Percentiles rank a stretch among this genome's conserved stretches.
phyloP scores from a whole-genome alignment of 1,140 invertebrate genomes.

The Apis laboriosa region DNA sequence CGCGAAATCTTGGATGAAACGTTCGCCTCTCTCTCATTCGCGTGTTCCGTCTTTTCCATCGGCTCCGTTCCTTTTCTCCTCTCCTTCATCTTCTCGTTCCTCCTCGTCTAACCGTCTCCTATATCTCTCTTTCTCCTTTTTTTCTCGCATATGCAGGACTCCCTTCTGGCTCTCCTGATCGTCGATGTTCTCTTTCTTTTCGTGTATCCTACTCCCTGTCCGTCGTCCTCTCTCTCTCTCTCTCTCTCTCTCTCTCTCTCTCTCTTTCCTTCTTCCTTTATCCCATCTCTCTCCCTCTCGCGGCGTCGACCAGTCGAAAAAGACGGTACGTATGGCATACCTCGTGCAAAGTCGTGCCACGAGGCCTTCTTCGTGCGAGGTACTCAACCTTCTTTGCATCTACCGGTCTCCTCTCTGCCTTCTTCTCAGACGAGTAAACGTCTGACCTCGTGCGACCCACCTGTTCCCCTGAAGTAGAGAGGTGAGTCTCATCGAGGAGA shows the following conservation, averaged over 20 bases:
- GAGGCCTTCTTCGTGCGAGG: constrained; percentile 64
- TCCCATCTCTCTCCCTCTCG: neutral
- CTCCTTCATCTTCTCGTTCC: constrained; percentile 15
- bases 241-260: neutral
- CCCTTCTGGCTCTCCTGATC: constrained; percentile 46
- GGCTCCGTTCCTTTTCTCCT: neutral
- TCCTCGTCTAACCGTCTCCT: constrained; percentile 19
- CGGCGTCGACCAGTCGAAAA: constrained; percentile 28
- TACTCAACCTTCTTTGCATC: constrained; percentile 74
- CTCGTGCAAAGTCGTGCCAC: constrained; percentile 62
- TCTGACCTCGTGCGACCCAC: constrained; percentile 59
- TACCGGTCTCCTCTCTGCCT: constrained; percentile 47
- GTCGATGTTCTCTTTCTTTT: constrained; percentile 35
- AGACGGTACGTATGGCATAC: constrained; percentile 61
- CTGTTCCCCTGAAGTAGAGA: constrained; percentile 41
- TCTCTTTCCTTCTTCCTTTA: neutral
- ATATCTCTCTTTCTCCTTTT: constrained; percentile 29
- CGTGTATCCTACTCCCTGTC: constrained; percentile 21
- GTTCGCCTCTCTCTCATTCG: neutral
- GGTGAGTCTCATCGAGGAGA: constrained; percentile 23
- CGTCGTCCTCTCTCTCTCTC: neutral
- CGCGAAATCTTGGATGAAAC: constrained; percentile 40
- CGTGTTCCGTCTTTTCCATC: constrained; percentile 6
- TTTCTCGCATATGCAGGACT: constrained; percentile 40
- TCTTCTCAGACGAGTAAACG: constrained; percentile 61